Evolutionary conservation across 2,113 vertebrate species (phyloP).

Genomic region (Paedocypris sp.): DNA sequence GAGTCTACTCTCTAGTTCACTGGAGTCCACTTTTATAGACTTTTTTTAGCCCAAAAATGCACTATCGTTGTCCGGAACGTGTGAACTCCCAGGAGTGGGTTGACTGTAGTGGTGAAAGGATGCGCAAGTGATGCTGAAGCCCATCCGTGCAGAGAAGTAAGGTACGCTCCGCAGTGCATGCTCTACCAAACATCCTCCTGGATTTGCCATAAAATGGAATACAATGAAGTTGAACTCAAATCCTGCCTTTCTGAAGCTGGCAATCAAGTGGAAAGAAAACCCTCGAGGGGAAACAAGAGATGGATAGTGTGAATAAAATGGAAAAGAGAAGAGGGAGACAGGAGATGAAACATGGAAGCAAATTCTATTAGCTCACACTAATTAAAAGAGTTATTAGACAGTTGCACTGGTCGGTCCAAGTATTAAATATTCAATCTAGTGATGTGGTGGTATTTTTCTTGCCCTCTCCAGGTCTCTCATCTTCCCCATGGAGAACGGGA

Average conservation of each 20-base stretch:
- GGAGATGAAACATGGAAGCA: constrained; percentile 4
- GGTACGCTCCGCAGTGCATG: constrained; percentile 13
- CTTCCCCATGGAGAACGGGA: no score
- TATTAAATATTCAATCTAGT: constrained; percentile 14
- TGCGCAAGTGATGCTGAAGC: background rate
- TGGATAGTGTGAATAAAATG: constrained; percentile 12
- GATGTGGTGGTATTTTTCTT: background rate
- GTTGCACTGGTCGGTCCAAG: constrained; percentile 8
- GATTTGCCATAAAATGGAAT: constrained; percentile 20
- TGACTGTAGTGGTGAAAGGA: background rate
- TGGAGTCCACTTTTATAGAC: no score
- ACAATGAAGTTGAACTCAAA: constrained; percentile 4
- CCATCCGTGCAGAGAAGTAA: constrained; percentile 9
- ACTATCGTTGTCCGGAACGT: background rate
- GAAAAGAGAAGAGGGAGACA: constrained; percentile 1
- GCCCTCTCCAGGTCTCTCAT: background rate
- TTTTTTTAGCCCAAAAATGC: background rate
- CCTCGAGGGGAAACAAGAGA: background rate
- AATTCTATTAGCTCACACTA: constrained; percentile 17
- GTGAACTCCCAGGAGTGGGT: background rate
- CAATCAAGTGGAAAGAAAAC: constrained; percentile 16
- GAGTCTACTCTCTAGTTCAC: no score
- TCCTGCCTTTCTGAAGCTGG: constrained; percentile 23
- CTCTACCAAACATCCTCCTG: constrained; percentile 4
- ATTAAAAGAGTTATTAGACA: constrained; percentile 19